phyloP scores from a whole-genome alignment of 2,888 invertebrate genomes.

The Ametastegia equiseti region DNA sequence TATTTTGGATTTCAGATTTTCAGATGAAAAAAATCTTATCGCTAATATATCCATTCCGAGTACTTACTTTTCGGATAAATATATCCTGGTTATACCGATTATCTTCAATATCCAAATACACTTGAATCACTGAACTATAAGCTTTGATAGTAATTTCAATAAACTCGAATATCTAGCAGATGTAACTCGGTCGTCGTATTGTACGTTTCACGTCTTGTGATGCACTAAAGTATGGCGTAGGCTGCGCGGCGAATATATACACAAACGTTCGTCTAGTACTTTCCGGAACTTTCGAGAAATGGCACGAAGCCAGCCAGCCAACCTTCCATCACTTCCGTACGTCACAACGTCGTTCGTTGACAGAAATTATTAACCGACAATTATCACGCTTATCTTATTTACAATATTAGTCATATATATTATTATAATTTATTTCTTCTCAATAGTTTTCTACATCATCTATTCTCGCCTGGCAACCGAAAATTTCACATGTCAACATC shows the following conservation, averaged over 20 bases:
- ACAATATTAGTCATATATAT: not conserved
- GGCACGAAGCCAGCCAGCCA: constrained; percentile 61
- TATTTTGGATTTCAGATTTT: constrained; percentile 22
- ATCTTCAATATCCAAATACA: constrained; percentile 19
- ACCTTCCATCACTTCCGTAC: constrained; percentile 59
- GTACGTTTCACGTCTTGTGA: constrained; percentile 62
- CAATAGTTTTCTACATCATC: not conserved
- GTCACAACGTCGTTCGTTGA: constrained; percentile 48
- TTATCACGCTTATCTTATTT: not conserved
- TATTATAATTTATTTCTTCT: not conserved
- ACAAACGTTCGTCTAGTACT: constrained; percentile 79
- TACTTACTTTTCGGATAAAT: constrained; percentile 30
- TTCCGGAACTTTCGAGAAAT: constrained; percentile 84
- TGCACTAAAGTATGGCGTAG: constrained; percentile 76
- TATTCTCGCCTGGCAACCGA: constrained; percentile 7
- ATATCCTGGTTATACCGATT: constrained; percentile 3
- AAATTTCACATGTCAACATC: constrained; percentile 19
- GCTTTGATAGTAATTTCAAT: constrained; percentile 1
- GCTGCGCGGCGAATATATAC: constrained; percentile 80
- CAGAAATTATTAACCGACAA: constrained; percentile 1
- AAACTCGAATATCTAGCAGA: constrained; percentile 19
- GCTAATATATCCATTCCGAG: not conserved
- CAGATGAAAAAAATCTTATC: not conserved
- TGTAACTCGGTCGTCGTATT: constrained; percentile 53
- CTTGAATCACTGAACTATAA: constrained; percentile 37